Conservation (phyloP, 1,140 invertebrate genomes). For the Leptonema lineaticorne region DNA sequence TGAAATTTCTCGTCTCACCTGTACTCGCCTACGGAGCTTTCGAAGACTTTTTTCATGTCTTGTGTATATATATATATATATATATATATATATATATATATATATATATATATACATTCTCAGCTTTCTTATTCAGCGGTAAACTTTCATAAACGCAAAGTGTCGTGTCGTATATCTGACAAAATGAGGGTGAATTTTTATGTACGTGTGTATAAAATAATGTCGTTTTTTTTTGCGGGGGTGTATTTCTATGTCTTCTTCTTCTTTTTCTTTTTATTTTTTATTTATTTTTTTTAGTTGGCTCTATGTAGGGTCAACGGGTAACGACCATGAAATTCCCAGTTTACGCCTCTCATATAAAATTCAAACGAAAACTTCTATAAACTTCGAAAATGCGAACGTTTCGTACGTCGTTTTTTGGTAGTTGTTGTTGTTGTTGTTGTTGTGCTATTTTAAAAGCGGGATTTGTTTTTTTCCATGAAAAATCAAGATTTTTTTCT, state of each 20-base stretch:
- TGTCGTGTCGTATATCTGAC: constrained; percentile 24
- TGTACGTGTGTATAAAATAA: too few species aligned
- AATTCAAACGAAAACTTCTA: constrained; percentile 16
- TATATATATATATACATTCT: too few species aligned
- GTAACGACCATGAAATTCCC: constrained; percentile 5
- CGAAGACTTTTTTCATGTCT: constrained; percentile 2
- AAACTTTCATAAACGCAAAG: constrained; percentile 24
- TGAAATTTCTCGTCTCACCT: constrained; percentile 25
- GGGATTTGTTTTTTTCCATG: too few species aligned
- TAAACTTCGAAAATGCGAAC: neutral
- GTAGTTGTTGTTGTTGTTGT: too few species aligned
- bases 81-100: too few species aligned
- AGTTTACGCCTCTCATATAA: constrained; percentile 11
- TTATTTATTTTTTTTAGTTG: neutral
- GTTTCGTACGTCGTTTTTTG: neutral
- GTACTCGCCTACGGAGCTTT: neutral
- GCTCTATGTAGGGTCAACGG: constrained; percentile 4
- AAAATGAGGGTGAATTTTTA: constrained; percentile 2
- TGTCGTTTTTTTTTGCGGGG: neutral
- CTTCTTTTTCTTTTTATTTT: neutral
- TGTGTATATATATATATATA: too few species aligned
- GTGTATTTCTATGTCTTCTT: neutral
- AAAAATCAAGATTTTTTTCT: too few species aligned
- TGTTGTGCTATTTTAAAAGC: too few species aligned
- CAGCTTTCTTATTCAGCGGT: neutral